Base-by-base conservation (phyloP, 2,113 vertebrate genomes). In the Haemorhous mexicanus region DNA sequence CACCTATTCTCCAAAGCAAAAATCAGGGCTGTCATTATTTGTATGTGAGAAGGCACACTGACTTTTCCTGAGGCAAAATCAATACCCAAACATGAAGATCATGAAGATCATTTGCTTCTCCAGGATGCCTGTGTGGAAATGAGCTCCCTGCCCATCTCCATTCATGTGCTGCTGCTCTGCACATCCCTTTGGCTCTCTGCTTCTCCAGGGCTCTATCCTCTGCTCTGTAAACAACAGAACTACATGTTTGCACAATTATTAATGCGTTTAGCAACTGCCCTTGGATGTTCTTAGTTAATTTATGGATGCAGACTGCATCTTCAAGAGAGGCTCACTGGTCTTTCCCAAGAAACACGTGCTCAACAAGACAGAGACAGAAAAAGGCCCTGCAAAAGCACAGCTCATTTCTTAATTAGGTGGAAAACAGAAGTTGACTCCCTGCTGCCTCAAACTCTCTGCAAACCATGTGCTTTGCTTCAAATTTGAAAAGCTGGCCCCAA, bases 11-110 rank as follows among this genome's bases (percentile, higher is more conserved):
- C 28, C 74, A 89, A 93, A 72, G n/a, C 19, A 70, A 96, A 96
- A 95, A 92, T 63, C 89, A 92, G 30, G 81, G 68, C 46, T 69
- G 69, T 49, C 50, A 56, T 55, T 30, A 23, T 43, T 64, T 1
- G 1, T 26, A 20, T 39, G 30, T 20, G 47, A 89, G 78, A 84
- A 84, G 84, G 63, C 55, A 74, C 69, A 55, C 7, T 55, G 89
- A 75, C 84, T 93, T 95, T 94, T 96, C 94, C 90, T 35, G 30
- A 93, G 70, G 93, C 68, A 90, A 94, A 96, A 96, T 94, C 94
- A 94, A 96, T 95, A 82, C 35, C 39, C 46, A 81, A 47, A 84
- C 37, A 84, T 59, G 82, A 56, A 87, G 78, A 89, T 85, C 95
- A 96, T 63, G 87, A 96, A 95, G 75, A 61, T 37, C 23, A 37